Evolutionary conservation across 2,888 invertebrate genomes (phyloP).

Genomic region (Ommatoiulus sabulosus): DNA sequence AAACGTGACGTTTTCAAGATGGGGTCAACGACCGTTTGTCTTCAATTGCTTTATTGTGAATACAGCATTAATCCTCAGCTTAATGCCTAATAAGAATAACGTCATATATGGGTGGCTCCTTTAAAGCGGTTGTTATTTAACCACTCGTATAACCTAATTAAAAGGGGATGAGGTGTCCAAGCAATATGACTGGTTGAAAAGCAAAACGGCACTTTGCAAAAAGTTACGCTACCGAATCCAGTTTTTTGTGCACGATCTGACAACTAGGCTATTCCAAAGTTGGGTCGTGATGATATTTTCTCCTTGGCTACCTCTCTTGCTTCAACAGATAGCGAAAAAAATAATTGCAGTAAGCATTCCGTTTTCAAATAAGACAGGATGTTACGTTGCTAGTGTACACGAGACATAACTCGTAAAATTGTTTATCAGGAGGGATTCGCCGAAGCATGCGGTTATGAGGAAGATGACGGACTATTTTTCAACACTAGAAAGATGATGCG

Average conservation of each 20-base stretch:
- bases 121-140: not conserved
- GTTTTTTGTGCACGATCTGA: slow-evolving; percentile 28
- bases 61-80: too few relatives aligned
- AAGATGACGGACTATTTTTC: slow-evolving; percentile 54
- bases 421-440: slow-evolving; percentile 48
- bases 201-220: slow-evolving; percentile 49
- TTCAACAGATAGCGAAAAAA: slow-evolving; percentile 23
- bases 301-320: slow-evolving; percentile 46
- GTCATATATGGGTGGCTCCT: too few relatives aligned
- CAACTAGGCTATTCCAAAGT: slow-evolving; percentile 7
- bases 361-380: not conserved
- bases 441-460: slow-evolving; percentile 47
- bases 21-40: too few relatives aligned
- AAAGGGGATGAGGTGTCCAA: slow-evolving; percentile 51
- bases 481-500: slow-evolving; percentile 3
- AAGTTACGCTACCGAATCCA: not conserved
- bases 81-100: too few relatives aligned
- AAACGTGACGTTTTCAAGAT: too few relatives aligned
- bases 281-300: slow-evolving; percentile 47
- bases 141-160: not conserved
- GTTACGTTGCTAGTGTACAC: not conserved
- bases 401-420: not conserved
- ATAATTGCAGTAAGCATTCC: slow-evolving; percentile 47
- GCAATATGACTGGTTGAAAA: slow-evolving; percentile 45
- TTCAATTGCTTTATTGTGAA: too few relatives aligned